Conservation (phyloP, 1,140 invertebrate species). For the Saccostrea cuccullata region DNA sequence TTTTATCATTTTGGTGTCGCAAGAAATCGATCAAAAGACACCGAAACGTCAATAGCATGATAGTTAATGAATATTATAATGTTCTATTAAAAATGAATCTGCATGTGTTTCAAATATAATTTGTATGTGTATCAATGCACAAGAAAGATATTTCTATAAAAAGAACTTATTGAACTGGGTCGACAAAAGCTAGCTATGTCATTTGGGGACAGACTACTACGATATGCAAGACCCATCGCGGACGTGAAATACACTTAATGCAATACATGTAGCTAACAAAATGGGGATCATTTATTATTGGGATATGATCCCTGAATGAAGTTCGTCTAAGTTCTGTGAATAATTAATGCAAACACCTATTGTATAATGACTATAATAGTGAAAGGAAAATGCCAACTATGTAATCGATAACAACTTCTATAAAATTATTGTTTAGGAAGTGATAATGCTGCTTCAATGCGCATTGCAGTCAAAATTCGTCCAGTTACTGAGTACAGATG, state of each 20-base stretch:
- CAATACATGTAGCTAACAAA: neutral
- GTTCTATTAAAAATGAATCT: neutral
- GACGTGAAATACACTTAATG: conserved; percentile 2
- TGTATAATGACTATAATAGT: neutral
- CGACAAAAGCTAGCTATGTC: neutral
- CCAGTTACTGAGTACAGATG: no score
- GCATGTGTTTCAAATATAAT: neutral
- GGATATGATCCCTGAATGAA: neutral
- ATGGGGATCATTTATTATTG: neutral
- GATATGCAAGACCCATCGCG: neutral
- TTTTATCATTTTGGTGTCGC: no score
- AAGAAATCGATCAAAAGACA: no score
- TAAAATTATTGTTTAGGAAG: neutral
- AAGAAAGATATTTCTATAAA: neutral
- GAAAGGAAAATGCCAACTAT: neutral
- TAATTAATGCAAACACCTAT: neutral
- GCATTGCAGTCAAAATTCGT: no score
- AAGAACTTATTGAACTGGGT: no score
- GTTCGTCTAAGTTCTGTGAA: neutral
- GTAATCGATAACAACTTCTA: conserved; percentile 19
- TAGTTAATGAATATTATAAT: neutral
- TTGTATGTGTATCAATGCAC: neutral
- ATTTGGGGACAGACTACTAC: neutral
- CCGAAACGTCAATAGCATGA: neutral
- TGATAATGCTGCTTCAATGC: no score